phyloP scores from a whole-genome alignment of 2,113 vertebrate genomes.

The Corythoichthys haematopterus region DNA sequence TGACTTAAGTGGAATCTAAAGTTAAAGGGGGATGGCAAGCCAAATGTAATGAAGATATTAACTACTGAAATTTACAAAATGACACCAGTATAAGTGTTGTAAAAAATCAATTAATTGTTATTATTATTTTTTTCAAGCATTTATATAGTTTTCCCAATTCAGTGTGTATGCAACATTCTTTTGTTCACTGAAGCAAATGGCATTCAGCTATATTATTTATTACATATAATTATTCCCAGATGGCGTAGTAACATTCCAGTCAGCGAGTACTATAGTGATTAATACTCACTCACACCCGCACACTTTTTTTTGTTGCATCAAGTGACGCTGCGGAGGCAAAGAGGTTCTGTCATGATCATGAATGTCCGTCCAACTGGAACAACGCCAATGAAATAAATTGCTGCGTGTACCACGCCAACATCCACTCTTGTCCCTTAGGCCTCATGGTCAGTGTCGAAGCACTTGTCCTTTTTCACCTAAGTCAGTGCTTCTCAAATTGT shows the following conservation, averaged over 20 bases:
- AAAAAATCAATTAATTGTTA: too few species aligned
- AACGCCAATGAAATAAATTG: conserved; percentile 67
- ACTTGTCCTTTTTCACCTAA: too few species aligned
- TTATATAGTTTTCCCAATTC: neutral
- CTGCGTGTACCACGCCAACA: conserved; percentile 68
- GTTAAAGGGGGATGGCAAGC: neutral
- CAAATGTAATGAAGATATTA: neutral
- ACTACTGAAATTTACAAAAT: neutral
- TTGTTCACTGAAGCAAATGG: neutral
- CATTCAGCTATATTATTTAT: too few species aligned
- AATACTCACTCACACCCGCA: neutral
- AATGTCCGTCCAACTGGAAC: conserved; percentile 71
- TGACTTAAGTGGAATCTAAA: neutral
- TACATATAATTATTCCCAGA: neutral
- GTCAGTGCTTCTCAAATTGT: too few species aligned
- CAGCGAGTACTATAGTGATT: neutral
- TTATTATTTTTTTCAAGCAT: too few species aligned
- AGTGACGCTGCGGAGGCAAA: conserved; percentile 64
- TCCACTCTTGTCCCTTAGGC: conserved; percentile 57
- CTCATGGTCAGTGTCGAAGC: conserved; percentile 47
- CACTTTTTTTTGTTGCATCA: neutral
- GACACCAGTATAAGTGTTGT: too few species aligned
- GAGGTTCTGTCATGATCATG: conserved; percentile 65
- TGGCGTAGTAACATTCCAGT: neutral
- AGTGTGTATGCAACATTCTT: neutral